A percentile compares a stretch with the other conserved stretches of the same genome.
These are phyloP conservation scores for Sphaeridia pumilis DNA, from an alignment of 2,888 invertebrate genomes.

Conservation along the genomic window DNA sequence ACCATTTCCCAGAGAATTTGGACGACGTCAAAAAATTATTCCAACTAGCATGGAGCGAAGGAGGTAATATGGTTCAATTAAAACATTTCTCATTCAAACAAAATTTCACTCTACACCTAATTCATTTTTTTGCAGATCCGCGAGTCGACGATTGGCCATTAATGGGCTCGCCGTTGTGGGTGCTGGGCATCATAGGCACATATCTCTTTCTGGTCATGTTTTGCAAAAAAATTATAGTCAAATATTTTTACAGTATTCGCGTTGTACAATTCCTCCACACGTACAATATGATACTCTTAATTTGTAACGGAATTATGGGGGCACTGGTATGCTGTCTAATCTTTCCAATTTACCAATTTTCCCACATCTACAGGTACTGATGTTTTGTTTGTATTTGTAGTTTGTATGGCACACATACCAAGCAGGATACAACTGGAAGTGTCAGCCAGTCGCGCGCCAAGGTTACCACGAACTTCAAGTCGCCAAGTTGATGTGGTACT, in stretches of 20 bases:
- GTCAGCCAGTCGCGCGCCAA: conserved; percentile 23
- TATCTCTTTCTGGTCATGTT: conserved; percentile 27
- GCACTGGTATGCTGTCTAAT: conserved; percentile 19
- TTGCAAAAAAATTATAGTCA: conserved; percentile 13
- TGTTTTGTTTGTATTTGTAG: conserved; percentile 15
- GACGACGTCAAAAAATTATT: conserved; percentile 3
- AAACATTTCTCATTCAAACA: background rate
- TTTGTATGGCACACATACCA: conserved; percentile 29
- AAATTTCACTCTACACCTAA: background rate
- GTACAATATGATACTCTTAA: conserved; percentile 30
- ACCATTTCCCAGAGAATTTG: conserved; percentile 11
- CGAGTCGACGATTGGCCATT: conserved; percentile 39
- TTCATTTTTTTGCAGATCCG: conserved; percentile 36
- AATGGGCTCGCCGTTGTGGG: conserved; percentile 38
- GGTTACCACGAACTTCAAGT: conserved; percentile 22
- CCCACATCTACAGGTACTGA: background rate
- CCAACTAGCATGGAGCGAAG: conserved; percentile 10
- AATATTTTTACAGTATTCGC: conserved; percentile 11
- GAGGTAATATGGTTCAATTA: no score
- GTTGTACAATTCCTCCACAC: conserved; percentile 12
- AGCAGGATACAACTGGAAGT: conserved; percentile 24
- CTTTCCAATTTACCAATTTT: background rate
- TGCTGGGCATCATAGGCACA: conserved; percentile 21
- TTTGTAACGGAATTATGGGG: conserved; percentile 28
- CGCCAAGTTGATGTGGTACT: conserved; percentile 31